Evolutionary conservation across 2,888 invertebrate species (phyloP), one percentile per base, ranked within the genome.

Genomic region (Onchidella celtica): DNA sequence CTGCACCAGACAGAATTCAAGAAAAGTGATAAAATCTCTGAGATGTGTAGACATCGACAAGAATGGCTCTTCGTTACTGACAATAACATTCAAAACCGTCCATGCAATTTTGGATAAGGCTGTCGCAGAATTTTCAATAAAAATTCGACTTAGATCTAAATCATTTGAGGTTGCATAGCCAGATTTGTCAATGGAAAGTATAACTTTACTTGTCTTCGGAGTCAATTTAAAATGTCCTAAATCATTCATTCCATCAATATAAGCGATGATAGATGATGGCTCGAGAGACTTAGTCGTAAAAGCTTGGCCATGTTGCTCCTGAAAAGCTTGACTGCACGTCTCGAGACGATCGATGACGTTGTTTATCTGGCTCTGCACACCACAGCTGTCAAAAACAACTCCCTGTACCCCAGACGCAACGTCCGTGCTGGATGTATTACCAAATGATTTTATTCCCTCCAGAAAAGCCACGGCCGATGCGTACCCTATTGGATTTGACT

Each of bases 311-410:
- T 73, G 32, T 32, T 40, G 27, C 40, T 83, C 79, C 63, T n/a
- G 73, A 59, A 80, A 85, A 34, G 57, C 36, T 34, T 66, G 69
- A 40, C 34, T 2, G 57, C 84, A 84, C 6, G 74, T 68, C 24
- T 84, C 84, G 14, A 84, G 40, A 9, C 82, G 72, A 32, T 61
- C 47, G n/a, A 76, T 21, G 3, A 78, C 57, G 17, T 65, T 61
- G 61, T 40, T 29, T 0, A 55, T 63, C 36, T 65, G 69, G 1
- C 29, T 65, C 17, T 57, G n/a, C 32, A 61, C 27, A 21, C 75
- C 75, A 36, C 86, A 86, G 24, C 82, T 79, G 75, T 82, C 85
- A 27, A 85, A 82, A 21, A 85, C 81, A 36, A 83, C 83, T 0
- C 81, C 83, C 0, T 81, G 83, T 14, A 86, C 47, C 3, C 55